Base-by-base conservation (phyloP, 2,113 vertebrate genomes). In the Dermatemys mawii region DNA sequence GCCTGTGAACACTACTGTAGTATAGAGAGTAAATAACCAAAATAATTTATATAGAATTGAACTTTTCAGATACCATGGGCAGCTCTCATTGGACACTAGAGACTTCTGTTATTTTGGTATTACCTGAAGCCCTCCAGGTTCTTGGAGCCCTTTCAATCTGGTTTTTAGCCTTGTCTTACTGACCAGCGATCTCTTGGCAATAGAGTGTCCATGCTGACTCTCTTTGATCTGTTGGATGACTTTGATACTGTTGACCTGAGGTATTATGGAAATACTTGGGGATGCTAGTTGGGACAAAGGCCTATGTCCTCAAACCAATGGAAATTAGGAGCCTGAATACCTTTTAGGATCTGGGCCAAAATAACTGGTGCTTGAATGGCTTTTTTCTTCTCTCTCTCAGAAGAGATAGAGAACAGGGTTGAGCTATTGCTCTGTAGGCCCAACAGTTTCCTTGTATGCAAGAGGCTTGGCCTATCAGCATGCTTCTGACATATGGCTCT, bases 121-220 rank as follows among this genome's bases (percentile, higher is more conserved):
- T 88, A 53, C 82, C 63, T 55, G 84, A 82, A 96, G 88, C 85
- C 44, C 44, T 38, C 26, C 9, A 3, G 81, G 83, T 13, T 1
- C 1, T 51, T 78, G 79, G 8, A 55, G 51, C 80, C 87, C 49
- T 73, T 70, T 82, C 32, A 75, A 5, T 32, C 48, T 21, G 24
- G 22, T 88, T 63, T 83, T 95, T 87, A 83, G 67, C 60, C 29
- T 79, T 93, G 82, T 90, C 13, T 2, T 32, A 94, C 32, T 87
- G 88, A 94, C 83, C 82, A 89, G 90, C 86, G 89, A 85, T 86
- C 83, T 94, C 84, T 81, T 88, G 90, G 87, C 50, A 84, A 57
- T 89, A 94, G 89, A 3, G 94, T 81, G 86, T 84, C 80, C 89
- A n/a, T 89, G 88, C 81, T 94, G 94, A 96, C 0, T 2, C 86